Conservation (phyloP, 2,797 vertebrate genomes). For the Anolis apletophallus region DNA sequence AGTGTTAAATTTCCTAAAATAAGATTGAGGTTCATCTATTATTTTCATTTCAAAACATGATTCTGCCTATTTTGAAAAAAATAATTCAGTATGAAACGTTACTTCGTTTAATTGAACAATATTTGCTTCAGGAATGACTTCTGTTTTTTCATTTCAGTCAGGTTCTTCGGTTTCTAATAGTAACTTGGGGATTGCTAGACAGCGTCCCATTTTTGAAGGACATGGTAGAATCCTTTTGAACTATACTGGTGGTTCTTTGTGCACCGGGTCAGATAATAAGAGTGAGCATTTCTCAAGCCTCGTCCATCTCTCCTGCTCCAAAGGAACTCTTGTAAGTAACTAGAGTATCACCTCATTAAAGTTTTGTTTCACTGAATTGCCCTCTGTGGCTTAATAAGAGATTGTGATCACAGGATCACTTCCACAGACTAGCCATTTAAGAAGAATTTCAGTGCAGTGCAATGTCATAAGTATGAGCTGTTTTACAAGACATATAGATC, state of each 20-base stretch:
- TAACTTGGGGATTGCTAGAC: conserved; percentile 89
- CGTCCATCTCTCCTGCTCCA: conserved; percentile 89
- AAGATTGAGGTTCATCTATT: background rate
- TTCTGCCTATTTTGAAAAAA: background rate
- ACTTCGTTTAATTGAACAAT: background rate
- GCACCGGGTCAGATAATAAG: conserved; percentile 76
- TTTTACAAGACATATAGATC: background rate
- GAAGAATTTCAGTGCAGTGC: background rate
- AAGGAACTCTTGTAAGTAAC: conserved; percentile 81
- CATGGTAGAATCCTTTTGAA: conserved; percentile 86
- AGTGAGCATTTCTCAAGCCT: conserved; percentile 81
- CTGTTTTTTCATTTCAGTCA: conserved; percentile 73
- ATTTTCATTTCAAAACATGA: background rate
- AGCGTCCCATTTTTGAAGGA: conserved; percentile 82
- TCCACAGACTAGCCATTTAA: background rate
- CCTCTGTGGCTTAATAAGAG: background rate
- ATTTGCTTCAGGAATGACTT: background rate
- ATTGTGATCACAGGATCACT: too few species aligned
- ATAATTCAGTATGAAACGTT: rapidly evolving
- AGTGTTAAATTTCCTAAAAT: background rate
- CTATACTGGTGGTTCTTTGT: conserved; percentile 87
- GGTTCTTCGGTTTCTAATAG: conserved; percentile 79
- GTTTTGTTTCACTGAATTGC: background rate
- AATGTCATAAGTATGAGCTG: background rate
- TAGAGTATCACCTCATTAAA: too few species aligned